These are phyloP conservation scores for Drosophila affinis DNA, from an alignment of 2,888 invertebrate genomes.

Conservation along the genomic window DNA sequence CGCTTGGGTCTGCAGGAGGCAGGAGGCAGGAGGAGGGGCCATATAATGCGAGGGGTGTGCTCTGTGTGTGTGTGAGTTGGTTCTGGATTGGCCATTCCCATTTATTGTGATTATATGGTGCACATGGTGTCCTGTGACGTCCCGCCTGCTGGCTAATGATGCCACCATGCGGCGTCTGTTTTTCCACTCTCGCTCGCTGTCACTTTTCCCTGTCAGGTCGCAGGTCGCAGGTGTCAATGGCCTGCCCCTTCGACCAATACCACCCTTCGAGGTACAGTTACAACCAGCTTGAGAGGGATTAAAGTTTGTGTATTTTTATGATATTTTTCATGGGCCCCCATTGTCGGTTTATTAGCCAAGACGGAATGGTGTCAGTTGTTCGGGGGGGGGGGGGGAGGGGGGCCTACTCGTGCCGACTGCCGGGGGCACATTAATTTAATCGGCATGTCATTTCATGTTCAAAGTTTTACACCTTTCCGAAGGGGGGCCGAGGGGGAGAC, in stretches of 20 bases:
- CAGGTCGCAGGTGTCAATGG: constrained; percentile 36
- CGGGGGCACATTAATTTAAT: constrained; percentile 66
- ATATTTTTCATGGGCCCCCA: constrained; percentile 26
- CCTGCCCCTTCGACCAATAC: not conserved
- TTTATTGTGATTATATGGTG: constrained; percentile 65
- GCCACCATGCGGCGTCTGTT: constrained; percentile 23
- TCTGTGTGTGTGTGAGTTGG: not conserved
- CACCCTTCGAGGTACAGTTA: constrained; percentile 8
- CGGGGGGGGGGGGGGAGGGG: not conserved
- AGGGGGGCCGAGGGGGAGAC: not conserved
- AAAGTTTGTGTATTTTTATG: constrained; percentile 20
- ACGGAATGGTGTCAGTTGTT: constrained; percentile 21
- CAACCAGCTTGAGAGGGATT: constrained; percentile 7
- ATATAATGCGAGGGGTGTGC: not conserved
- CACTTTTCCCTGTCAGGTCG: constrained; percentile 4
- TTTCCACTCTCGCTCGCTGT: not conserved
- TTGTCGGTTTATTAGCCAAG: constrained; percentile 33
- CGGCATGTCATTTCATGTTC: constrained; percentile 71
- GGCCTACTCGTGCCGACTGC: not conserved
- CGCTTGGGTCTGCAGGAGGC: constrained; percentile 11
- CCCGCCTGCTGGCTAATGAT: constrained; percentile 48
- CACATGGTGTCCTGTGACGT: constrained; percentile 48
- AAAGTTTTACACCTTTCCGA: constrained; percentile 60
- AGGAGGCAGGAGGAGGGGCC: too few relatives aligned
- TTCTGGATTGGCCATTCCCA: constrained; percentile 48